Evolutionary conservation across 2,113 vertebrate genomes (phyloP).

Genomic region (Taurulus bubalis): DNA sequence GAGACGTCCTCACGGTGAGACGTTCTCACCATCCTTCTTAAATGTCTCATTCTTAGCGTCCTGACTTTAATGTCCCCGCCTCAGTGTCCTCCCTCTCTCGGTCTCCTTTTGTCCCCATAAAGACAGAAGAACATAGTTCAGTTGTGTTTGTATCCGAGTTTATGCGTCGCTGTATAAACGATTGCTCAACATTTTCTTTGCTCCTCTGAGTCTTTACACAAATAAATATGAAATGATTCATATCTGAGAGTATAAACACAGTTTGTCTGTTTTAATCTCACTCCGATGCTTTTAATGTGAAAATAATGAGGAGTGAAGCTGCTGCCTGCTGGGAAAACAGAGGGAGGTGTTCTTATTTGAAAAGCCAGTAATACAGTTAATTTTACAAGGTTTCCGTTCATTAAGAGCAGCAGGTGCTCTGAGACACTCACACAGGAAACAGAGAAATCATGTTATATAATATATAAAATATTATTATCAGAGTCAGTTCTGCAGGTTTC

Average conservation of each 20-base stretch:
- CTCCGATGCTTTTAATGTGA: conserved; percentile 67
- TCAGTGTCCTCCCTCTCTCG: neutral
- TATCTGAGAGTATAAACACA: neutral
- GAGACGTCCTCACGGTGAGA: neutral
- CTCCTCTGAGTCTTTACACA: conserved; percentile 7
- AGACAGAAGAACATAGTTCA: neutral
- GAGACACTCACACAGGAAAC: no score
- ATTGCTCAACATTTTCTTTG: neutral
- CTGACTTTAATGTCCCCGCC: neutral
- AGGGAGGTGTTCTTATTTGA: conserved; percentile 49
- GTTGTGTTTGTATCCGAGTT: neutral
- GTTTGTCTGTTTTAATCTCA: conserved; percentile 62
- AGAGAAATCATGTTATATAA: no score
- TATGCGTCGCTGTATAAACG: neutral
- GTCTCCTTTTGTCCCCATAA: neutral
- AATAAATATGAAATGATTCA: neutral
- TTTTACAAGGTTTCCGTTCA: conserved; percentile 32
- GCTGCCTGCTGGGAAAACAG: neutral
- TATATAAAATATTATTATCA: no score
- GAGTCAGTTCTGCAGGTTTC: no score
- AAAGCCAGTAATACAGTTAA: conserved; percentile 67
- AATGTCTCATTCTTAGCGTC: no score
- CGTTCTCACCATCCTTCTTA: neutral
- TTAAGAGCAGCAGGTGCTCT: no score
- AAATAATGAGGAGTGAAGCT: conserved; percentile 64